Conservation (phyloP, 2,888 invertebrate genomes). For the Diaprepes abbreviatus region DNA sequence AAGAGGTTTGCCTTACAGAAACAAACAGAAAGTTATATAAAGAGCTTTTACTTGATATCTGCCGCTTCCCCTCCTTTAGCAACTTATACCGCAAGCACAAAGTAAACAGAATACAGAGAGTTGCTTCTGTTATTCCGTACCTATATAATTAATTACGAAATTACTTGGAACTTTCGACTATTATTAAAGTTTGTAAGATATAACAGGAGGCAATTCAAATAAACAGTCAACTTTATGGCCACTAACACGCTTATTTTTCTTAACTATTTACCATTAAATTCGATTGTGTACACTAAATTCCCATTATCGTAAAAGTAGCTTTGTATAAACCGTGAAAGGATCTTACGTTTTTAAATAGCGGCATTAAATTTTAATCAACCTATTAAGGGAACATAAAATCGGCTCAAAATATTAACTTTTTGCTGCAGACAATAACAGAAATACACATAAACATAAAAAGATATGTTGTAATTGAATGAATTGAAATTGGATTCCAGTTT, state of each 20-base stretch:
- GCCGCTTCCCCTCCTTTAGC: constrained; percentile 40
- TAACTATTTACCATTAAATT: constrained; percentile 50
- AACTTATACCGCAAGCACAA: constrained; percentile 59
- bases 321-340: constrained; percentile 46
- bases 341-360: constrained; percentile 33
- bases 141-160: constrained; percentile 65
- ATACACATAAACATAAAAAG: constrained; percentile 11
- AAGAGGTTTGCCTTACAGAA: constrained; percentile 67
- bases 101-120: constrained; percentile 60
- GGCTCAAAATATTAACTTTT: constrained; percentile 32
- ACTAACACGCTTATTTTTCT: constrained; percentile 55
- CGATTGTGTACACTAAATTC: constrained; percentile 54
- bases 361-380: constrained; percentile 45
- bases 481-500: not conserved
- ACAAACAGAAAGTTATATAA: constrained; percentile 66
- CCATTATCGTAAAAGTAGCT: constrained; percentile 54
- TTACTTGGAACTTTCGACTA: constrained; percentile 62
- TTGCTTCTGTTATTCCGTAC: constrained; percentile 58
- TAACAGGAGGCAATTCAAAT: constrained; percentile 52
- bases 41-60: constrained; percentile 51
- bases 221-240: constrained; percentile 56
- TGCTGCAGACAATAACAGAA: constrained; percentile 24
- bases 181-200: constrained; percentile 61
- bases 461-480: not conserved
- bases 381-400: constrained; percentile 22